Evolutionary conservation across 1,140 invertebrate genomes (phyloP), one percentile per base, ranked within the genome.

Genomic region (Bradynema listronoti): DNA sequence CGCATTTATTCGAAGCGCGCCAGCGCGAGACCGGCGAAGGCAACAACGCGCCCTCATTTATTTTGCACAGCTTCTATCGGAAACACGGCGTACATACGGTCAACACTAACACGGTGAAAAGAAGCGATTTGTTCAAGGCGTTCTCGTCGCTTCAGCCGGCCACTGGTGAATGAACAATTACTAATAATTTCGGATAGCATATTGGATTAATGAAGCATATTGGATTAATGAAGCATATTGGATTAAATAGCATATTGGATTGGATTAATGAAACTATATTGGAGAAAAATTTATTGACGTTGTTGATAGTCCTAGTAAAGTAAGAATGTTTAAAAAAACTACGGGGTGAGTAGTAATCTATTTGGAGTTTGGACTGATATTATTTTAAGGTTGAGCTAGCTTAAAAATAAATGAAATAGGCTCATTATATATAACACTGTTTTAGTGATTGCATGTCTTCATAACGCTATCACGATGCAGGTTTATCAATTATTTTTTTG

Each of bases 401-500:
- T n/a, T n/a, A n/a, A n/a, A n/a, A n/a, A n/a, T n/a, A n/a, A n/a
- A n/a, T n/a, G n/a, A n/a, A n/a, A n/a, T n/a, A n/a, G n/a, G n/a
- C n/a, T n/a, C n/a, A n/a, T n/a, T n/a, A n/a, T n/a, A n/a, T n/a
- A n/a, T n/a, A n/a, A 22, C 45, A 19, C 19, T 16, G 36, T 62
- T 58, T 34, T 56, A 24, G 41, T 86, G 19, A 79, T 86, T 29
- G 84, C 84, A 65, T 83, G 84, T 34, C 79, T 86, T 24, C 85
- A 86, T 73, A 86, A 86, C 69, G 83, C 84, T 16, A 83, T 86
- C 39, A 86, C 85, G 3, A 81, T 86, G 77, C n/a, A n/a, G n/a
- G n/a, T n/a, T n/a, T n/a, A n/a, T n/a, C n/a, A n/a, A n/a, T n/a
- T n/a, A n/a, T n/a, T n/a, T n/a, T n/a, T n/a, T n/a, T n/a, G n/a